Percentiles rank a stretch among this genome's conserved stretches.
Conservation (phyloP, 2,888 invertebrate species). For the Drosophila affinis region DNA sequence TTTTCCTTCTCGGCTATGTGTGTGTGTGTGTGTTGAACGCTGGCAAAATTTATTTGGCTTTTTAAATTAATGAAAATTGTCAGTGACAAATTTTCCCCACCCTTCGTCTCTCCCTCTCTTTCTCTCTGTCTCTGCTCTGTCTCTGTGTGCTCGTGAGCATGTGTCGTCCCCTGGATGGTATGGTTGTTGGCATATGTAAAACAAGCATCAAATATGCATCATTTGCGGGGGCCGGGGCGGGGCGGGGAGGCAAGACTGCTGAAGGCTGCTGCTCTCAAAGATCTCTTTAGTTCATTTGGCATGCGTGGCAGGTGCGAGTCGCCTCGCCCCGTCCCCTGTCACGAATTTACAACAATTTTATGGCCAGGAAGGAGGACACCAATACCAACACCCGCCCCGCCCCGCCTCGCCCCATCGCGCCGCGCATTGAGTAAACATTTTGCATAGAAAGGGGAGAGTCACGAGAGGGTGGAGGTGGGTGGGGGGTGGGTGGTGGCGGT, state of each 20-base stretch:
- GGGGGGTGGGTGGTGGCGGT: not conserved
- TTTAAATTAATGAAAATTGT: conserved; percentile 79
- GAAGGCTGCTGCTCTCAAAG: conserved; percentile 9
- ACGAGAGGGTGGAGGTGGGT: not conserved
- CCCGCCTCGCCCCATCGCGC: not conserved
- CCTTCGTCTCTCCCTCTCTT: not conserved
- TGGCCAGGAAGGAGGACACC: conserved; percentile 48
- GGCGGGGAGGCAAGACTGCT: no score
- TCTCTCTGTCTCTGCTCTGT: conserved; percentile 16
- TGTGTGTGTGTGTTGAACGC: conserved; percentile 32
- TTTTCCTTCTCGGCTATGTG: not conserved
- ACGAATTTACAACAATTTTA: conserved; percentile 71
- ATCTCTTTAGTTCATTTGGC: conserved; percentile 63
- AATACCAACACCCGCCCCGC: conserved; percentile 25
- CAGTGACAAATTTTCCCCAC: conserved; percentile 64
- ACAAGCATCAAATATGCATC: conserved; percentile 60
- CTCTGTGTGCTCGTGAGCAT: conserved; percentile 28
- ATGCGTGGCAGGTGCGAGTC: conserved; percentile 69
- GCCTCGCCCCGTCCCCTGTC: not conserved
- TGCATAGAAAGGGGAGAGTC: conserved; percentile 13
- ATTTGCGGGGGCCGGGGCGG: conserved; percentile 16
- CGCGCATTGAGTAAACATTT: conserved; percentile 10
- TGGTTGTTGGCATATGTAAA: conserved; percentile 47
- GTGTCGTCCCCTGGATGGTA: conserved; percentile 22
- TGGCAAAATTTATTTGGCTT: conserved; percentile 62